These are phyloP conservation scores for Chelidonichthys spinosus DNA, from an alignment of 2,797 vertebrate species.

Conservation along the genomic window DNA sequence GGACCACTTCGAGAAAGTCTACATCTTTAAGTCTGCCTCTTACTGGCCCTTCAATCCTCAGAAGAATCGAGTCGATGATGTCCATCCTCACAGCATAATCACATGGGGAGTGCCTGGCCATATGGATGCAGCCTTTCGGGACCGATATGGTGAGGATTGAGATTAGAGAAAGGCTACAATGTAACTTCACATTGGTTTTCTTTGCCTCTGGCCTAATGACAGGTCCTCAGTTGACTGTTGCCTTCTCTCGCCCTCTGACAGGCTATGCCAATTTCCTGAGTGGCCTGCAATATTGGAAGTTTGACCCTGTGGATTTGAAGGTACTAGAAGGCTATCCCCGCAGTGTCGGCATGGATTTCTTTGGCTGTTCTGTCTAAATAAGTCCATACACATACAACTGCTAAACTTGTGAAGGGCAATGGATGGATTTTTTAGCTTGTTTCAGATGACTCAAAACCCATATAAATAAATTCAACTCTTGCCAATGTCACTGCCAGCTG, in stretches of 20 bases:
- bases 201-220: not conserved
- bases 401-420: constrained; percentile 8
- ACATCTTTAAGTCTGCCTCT: constrained; percentile 82
- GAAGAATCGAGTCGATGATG: constrained; percentile 49
- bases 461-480: not conserved
- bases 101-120: constrained; percentile 57
- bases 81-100: constrained; percentile 42
- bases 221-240: not conserved
- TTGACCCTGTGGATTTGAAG: constrained; percentile 85
- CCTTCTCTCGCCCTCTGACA: constrained; percentile 35
- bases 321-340: constrained; percentile 89
- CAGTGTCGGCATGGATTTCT: constrained; percentile 84
- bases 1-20: constrained; percentile 84
- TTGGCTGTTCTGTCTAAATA: constrained; percentile 55
- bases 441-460: not conserved
- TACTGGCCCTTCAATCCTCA: constrained; percentile 63
- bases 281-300: constrained; percentile 89
- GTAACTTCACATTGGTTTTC: not conserved
- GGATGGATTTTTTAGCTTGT: not conserved
- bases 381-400: constrained; percentile 5
- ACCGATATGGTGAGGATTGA: constrained; percentile 59
- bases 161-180: not conserved
- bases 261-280: constrained; percentile 78
- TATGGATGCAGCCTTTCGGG: constrained; percentile 65
- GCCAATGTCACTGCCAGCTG: not conserved